phyloP scores from a whole-genome alignment of 2,113 vertebrate genomes.

The Callospermophilus lateralis region DNA sequence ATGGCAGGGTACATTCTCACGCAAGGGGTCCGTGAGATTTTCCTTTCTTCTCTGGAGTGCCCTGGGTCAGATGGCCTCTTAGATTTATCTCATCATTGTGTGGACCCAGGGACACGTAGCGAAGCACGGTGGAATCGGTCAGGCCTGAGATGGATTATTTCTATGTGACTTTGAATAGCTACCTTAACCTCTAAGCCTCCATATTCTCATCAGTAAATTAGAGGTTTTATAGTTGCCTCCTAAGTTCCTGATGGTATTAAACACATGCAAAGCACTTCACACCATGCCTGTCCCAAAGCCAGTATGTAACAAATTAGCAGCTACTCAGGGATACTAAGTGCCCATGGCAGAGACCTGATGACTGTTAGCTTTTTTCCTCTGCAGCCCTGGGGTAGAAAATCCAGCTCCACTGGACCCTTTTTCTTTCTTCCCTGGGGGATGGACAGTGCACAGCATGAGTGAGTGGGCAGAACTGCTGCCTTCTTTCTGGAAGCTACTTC shows the following conservation, averaged over 20 bases:
- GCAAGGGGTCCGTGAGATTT: not conserved
- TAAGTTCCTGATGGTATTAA: not conserved
- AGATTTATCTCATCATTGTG: not conserved
- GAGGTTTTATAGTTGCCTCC: not conserved
- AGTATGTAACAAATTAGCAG: not conserved
- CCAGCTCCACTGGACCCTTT: not conserved
- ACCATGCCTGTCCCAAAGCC: not conserved
- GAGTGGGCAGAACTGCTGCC: not conserved
- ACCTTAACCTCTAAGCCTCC: not conserved
- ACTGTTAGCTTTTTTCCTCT: not conserved
- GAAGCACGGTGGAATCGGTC: not conserved
- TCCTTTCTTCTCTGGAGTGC: not conserved
- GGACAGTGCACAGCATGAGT: too few relatives aligned
- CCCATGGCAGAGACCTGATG: too few relatives aligned
- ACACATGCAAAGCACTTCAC: not conserved
- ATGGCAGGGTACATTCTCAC: not conserved
- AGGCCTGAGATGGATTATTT: not conserved
- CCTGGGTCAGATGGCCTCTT: not conserved
- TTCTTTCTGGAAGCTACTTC: not conserved
- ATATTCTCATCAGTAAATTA: not conserved
- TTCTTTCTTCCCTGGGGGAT: not conserved
- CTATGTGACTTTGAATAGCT: constrained; percentile 7
- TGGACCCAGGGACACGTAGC: not conserved
- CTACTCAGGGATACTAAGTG: not conserved
- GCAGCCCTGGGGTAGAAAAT: not conserved